A percentile compares a stretch with the other conserved stretches of the same genome.
Evolutionary conservation across 2,888 invertebrate species (phyloP).

Genomic region (Melinaea marsaeus): DNA sequence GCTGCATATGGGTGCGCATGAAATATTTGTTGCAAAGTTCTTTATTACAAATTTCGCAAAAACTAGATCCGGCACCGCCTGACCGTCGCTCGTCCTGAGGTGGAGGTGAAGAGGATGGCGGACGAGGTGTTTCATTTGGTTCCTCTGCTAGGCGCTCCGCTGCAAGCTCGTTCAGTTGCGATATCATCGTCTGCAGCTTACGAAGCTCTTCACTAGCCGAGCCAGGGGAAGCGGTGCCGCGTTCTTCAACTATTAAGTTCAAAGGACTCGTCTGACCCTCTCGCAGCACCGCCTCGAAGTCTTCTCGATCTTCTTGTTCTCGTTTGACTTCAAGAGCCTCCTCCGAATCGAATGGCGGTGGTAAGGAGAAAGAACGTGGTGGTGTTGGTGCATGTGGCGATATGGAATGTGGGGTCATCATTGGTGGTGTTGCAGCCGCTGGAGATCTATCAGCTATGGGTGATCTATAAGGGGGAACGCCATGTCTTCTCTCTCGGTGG

Average conservation of each 20-base stretch:
- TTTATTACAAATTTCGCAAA: slow-evolving; percentile 98
- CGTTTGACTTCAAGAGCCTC: slow-evolving; percentile 59
- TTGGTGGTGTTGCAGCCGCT: slow-evolving; percentile 58
- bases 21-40: slow-evolving; percentile 99
- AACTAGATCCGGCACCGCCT: slow-evolving; percentile 82
- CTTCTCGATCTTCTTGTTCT: slow-evolving; percentile 76
- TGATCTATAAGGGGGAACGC: slow-evolving; percentile 77
- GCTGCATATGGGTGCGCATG: slow-evolving; percentile 99
- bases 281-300: slow-evolving; percentile 63
- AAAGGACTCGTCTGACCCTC: slow-evolving; percentile 86
- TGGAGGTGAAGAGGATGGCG: slow-evolving; percentile 62
- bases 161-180: slow-evolving; percentile 90
- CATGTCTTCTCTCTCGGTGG: slow-evolving; percentile 96
- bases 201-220: slow-evolving; percentile 90
- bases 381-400: slow-evolving; percentile 80
- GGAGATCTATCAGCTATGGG: slow-evolving; percentile 73
- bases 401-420: slow-evolving; percentile 76
- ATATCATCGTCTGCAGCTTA: slow-evolving; percentile 93
- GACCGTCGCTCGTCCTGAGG: slow-evolving; percentile 75
- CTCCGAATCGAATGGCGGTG: slow-evolving; percentile 79
- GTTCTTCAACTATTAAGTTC: slow-evolving; percentile 85
- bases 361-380: slow-evolving; percentile 84
- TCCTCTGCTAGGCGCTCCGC: slow-evolving; percentile 71
- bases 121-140: slow-evolving; percentile 50
- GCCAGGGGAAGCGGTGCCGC: slow-evolving; percentile 75